These are phyloP conservation scores for Cataglyphis albicans DNA, from an alignment of 2,888 invertebrate species.

Conservation along the genomic window DNA sequence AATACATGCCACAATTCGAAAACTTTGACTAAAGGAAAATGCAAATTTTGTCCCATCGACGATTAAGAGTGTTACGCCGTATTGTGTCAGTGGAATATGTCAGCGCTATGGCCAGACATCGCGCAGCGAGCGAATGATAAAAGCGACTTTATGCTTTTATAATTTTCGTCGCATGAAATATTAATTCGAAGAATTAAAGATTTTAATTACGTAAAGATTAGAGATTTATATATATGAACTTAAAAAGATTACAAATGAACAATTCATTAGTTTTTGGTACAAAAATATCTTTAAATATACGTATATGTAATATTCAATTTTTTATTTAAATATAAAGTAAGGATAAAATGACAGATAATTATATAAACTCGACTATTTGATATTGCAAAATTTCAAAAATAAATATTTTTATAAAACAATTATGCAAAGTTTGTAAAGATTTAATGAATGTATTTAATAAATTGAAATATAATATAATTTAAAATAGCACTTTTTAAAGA, in stretches of 20 bases:
- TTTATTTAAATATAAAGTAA: not conserved
- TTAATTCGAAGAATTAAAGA: not conserved
- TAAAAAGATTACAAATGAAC: not conserved
- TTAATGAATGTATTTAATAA: not conserved
- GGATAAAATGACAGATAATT: not conserved
- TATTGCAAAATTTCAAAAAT: not conserved
- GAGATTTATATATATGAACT: not conserved
- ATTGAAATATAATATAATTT: too few relatives aligned
- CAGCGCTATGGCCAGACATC: not conserved
- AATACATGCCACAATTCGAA: constrained; percentile 20
- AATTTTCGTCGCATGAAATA: not conserved
- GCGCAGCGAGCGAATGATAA: not conserved
- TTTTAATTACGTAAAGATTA: not conserved
- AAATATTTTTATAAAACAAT: not conserved
- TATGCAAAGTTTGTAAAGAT: not conserved
- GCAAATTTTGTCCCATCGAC: not conserved
- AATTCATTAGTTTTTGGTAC: not conserved
- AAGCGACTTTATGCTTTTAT: not conserved
- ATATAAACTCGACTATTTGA: not conserved
- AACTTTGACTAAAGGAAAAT: not conserved
- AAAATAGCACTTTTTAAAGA: not conserved
- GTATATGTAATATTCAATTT: not conserved
- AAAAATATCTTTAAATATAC: not conserved
- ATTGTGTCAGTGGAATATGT: not conserved
- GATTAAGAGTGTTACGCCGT: not conserved